Evolutionary conservation across 2,888 invertebrate species (phyloP).

Genomic region (Dione vanillae): DNA sequence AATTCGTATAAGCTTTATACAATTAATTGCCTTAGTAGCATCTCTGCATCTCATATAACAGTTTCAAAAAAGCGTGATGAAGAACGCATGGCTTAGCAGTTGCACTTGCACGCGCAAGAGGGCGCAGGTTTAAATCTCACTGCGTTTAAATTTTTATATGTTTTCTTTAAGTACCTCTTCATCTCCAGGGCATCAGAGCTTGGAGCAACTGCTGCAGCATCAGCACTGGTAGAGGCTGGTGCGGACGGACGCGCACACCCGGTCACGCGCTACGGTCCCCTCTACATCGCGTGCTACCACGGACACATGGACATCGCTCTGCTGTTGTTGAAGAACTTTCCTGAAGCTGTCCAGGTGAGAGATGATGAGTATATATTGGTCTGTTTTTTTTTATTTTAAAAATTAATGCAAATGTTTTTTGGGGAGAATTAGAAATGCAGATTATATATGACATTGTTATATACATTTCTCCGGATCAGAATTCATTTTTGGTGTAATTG

Average conservation of each 20-base stretch:
- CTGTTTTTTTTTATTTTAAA: no score
- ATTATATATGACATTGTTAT: background rate
- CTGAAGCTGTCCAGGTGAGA: slow-evolving; percentile 90
- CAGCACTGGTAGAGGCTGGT: slow-evolving; percentile 90
- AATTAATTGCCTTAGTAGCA: no score
- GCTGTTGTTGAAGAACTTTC: slow-evolving; percentile 90
- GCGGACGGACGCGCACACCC: slow-evolving; percentile 96
- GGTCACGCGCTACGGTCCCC: slow-evolving; percentile 95
- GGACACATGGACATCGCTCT: slow-evolving; percentile 92
- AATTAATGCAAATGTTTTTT: no score
- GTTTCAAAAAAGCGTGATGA: no score
- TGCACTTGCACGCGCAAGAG: no score
- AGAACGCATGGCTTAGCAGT: no score
- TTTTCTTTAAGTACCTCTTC: background rate
- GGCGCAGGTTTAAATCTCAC: no score
- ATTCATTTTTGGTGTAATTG: no score
- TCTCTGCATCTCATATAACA: no score
- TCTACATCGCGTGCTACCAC: slow-evolving; percentile 95
- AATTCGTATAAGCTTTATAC: no score
- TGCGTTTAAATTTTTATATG: background rate
- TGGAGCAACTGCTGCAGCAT: slow-evolving; percentile 91
- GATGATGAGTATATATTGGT: background rate
- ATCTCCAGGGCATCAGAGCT: slow-evolving; percentile 91
- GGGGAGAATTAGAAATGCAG: background rate
- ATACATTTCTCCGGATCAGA: no score